phyloP scores from a whole-genome alignment of 2,888 invertebrate species.

The Nemapogon koenigi region DNA sequence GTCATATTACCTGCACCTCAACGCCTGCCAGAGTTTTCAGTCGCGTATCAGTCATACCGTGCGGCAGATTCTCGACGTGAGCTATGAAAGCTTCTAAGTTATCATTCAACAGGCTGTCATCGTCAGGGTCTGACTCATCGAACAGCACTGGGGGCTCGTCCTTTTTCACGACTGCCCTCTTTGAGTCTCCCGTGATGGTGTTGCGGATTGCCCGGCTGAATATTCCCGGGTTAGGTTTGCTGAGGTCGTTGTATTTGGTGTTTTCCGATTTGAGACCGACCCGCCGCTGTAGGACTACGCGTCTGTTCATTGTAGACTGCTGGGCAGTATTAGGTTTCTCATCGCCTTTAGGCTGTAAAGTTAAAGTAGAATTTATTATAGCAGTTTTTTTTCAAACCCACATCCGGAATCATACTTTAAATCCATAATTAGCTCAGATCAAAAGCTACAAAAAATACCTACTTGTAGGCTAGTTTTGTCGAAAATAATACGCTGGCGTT shows the following conservation, averaged over 20 bases:
- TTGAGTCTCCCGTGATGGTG: slow-evolving; percentile 24
- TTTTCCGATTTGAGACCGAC: slow-evolving; percentile 30
- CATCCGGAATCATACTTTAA: no score
- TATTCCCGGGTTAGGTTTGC: slow-evolving; percentile 38
- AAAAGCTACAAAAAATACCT: no score
- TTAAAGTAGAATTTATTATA: no score
- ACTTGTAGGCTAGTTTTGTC: no score
- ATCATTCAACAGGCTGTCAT: slow-evolving; percentile 21
- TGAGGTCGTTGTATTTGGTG: slow-evolving; percentile 28
- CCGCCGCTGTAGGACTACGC: slow-evolving; percentile 43
- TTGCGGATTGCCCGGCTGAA: slow-evolving; percentile 47
- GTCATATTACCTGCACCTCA: slow-evolving; percentile 47
- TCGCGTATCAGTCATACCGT: slow-evolving; percentile 51
- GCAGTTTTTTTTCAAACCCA: no score
- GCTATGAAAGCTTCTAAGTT: slow-evolving; percentile 21
- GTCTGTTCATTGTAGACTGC: slow-evolving; percentile 26
- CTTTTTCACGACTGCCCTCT: slow-evolving; percentile 6
- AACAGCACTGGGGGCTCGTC: slow-evolving; percentile 35
- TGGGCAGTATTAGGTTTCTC: slow-evolving; percentile 18
- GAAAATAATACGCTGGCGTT: no score
- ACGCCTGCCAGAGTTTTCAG: slow-evolving; percentile 44
- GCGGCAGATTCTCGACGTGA: slow-evolving; percentile 38
- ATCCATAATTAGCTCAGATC: no score
- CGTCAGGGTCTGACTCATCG: slow-evolving; percentile 30
- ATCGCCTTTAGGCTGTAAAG: slow-evolving; percentile 24